Evolutionary conservation across 2,888 invertebrate genomes (phyloP).

Genomic region (Epiblema foenella): DNA sequence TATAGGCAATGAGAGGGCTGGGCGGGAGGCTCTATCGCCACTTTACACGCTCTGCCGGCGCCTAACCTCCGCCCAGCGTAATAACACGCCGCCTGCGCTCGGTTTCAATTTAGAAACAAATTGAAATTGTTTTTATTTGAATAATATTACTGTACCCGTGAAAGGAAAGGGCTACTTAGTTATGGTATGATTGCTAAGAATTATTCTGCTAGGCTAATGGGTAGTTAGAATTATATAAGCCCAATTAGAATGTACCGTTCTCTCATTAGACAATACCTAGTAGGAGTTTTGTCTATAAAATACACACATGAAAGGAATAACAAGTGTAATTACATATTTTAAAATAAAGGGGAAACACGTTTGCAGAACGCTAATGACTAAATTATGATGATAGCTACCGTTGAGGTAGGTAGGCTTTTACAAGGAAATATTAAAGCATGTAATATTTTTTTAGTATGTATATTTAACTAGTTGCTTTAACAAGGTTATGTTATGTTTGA

Average conservation of each 20-base stretch:
- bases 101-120: conserved; percentile 85
- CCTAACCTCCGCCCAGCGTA: conserved; percentile 83
- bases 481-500: no score
- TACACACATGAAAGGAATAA: conserved; percentile 11
- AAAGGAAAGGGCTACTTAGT: conserved; percentile 54
- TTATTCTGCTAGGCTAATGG: conserved; percentile 42
- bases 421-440: not conserved
- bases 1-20: conserved; percentile 82
- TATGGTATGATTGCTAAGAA: conserved; percentile 58
- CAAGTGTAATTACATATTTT: conserved; percentile 8
- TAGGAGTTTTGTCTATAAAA: conserved; percentile 26
- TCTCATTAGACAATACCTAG: conserved; percentile 20
- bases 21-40: conserved; percentile 81
- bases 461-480: no score
- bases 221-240: conserved; percentile 13
- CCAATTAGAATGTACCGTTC: conserved; percentile 33
- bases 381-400: not conserved
- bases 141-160: conserved; percentile 72
- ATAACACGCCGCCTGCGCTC: conserved; percentile 82
- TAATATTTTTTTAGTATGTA: no score
- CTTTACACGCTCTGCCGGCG: conserved; percentile 82
- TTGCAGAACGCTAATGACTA: not conserved
- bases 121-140: conserved; percentile 86
- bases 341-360: not conserved
- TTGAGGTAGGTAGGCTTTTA: not conserved